phyloP scores from a whole-genome alignment of 2,888 invertebrate species.

The Stenurella melanura region DNA sequence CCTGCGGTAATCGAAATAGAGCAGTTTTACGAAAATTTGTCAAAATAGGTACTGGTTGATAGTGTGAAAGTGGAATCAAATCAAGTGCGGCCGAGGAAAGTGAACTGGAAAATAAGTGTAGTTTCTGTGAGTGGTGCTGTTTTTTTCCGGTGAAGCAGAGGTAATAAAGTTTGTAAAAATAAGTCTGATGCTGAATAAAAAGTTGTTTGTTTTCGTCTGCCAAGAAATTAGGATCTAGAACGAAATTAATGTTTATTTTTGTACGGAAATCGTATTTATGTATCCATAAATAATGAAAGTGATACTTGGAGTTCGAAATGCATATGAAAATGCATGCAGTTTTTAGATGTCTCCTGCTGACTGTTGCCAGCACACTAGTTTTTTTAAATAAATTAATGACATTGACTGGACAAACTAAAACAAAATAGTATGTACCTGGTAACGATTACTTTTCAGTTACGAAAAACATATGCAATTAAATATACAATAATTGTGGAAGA shows the following conservation, averaged over 20 bases:
- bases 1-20: slow-evolving; percentile 41
- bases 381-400: no score
- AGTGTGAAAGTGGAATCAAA: slow-evolving; percentile 27
- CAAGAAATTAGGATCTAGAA: slow-evolving; percentile 18
- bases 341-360: no score
- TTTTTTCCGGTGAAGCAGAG: slow-evolving; percentile 3
- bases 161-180: slow-evolving; percentile 22
- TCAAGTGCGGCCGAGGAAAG: slow-evolving; percentile 27
- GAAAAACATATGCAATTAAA: no score
- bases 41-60: slow-evolving; percentile 15
- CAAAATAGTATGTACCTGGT: no score
- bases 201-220: slow-evolving; percentile 38
- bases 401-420: no score
- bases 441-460: no score
- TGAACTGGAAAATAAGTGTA: slow-evolving; percentile 29
- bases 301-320: no score
- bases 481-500: no score
- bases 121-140: neutral
- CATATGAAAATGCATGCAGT: no score
- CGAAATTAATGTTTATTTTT: slow-evolving; percentile 9
- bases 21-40: slow-evolving; percentile 39
- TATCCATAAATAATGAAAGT: no score
- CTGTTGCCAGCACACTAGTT: no score
- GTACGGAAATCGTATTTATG: neutral
- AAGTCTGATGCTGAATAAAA: slow-evolving; percentile 29